These are phyloP conservation scores for Theodoxus fluviatilis DNA, from an alignment of 2,888 invertebrate species.

Conservation along the genomic window DNA sequence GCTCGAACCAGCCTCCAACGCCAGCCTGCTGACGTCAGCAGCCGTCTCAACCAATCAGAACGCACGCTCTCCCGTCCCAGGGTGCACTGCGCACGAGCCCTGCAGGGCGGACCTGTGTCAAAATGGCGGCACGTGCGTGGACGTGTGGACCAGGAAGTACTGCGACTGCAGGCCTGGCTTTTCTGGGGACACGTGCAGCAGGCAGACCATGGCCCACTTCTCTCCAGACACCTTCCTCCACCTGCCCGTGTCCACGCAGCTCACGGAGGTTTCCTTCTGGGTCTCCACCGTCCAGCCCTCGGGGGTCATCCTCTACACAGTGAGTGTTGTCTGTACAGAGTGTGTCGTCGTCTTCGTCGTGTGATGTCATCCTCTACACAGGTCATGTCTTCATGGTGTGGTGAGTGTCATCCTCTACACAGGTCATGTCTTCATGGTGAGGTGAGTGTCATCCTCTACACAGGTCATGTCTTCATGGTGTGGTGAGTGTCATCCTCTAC, in stretches of 20 bases:
- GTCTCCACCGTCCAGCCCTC: conserved; percentile 37
- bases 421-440: no score
- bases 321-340: no score
- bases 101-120: conserved; percentile 76
- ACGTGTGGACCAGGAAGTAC: conserved; percentile 47
- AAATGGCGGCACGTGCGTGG: conserved; percentile 57
- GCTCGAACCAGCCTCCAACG: conserved; percentile 59
- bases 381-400: no score
- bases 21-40: conserved; percentile 57
- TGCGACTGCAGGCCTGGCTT: conserved; percentile 51
- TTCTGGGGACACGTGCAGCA: conserved; percentile 42
- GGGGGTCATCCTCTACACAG: conserved; percentile 56
- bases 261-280: conserved; percentile 40
- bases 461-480: no score
- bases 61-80: conserved; percentile 76
- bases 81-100: conserved; percentile 80
- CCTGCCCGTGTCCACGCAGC: conserved; percentile 36
- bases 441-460: no score
- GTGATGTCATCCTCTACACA: no score
- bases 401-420: no score
- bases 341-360: no score
- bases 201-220: conserved; percentile 51
- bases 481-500: no score
- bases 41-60: background rate
- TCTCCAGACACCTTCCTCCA: conserved; percentile 42